These are phyloP conservation scores for Apis mellifera DNA, from an alignment of 1,140 invertebrate genomes.

Conservation along the genomic window Amel_HAv3.1 CM009936.2:8215001-8215500, in stretches of 20 bases:
- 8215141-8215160: no score
- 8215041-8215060: background rate
- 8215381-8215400: background rate
- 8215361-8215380: no score
- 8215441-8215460: slow-evolving; percentile 38
- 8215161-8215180: slow-evolving; percentile 61
- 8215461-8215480: slow-evolving; percentile 10
- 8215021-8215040: no score
- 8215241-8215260: slow-evolving; percentile 59
- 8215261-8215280: slow-evolving; percentile 54
- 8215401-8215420: slow-evolving; percentile 30
- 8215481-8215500: slow-evolving; percentile 4
- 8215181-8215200: slow-evolving; percentile 49
- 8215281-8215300: slow-evolving; percentile 58
- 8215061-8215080: no score
- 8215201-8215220: slow-evolving; percentile 51
- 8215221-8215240: slow-evolving; percentile 13
- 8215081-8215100: background rate
- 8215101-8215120: no score
- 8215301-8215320: slow-evolving; percentile 71
- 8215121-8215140: background rate
- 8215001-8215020: background rate
- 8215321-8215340: slow-evolving; percentile 26
- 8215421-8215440: no score
- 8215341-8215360: no score